These are phyloP conservation scores for Clepsis dumicolana DNA, from an alignment of 2,888 invertebrate species.

Conservation along the genomic window DNA sequence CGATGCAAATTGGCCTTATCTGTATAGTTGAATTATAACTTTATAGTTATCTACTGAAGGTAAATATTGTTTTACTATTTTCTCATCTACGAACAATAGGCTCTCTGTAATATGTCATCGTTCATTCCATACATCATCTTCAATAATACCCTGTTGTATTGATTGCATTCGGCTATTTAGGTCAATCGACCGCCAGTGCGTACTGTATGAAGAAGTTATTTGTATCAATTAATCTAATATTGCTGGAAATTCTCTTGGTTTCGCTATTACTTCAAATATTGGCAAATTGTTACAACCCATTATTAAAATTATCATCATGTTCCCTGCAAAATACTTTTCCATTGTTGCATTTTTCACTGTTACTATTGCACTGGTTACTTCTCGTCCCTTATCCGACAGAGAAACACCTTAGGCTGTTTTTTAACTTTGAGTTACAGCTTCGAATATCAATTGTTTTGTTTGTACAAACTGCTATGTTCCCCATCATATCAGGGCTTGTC, in stretches of 20 bases:
- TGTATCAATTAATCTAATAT: neutral
- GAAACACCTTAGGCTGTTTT: constrained; percentile 1
- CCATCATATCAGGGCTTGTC: constrained; percentile 9
- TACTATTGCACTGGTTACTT: constrained; percentile 14
- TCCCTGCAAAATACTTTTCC: no score
- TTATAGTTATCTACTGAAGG: no score
- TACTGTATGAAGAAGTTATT: constrained; percentile 3
- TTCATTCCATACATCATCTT: constrained; percentile 6
- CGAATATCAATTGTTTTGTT: constrained; percentile 27
- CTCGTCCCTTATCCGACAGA: constrained; percentile 1
- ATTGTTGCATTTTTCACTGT: no score
- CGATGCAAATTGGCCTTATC: no score
- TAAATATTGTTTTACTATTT: no score
- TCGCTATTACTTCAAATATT: neutral
- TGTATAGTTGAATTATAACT: no score
- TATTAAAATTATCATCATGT: no score
- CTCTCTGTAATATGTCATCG: neutral
- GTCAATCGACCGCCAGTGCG: constrained; percentile 28
- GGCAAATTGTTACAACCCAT: neutral
- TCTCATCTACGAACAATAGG: neutral
- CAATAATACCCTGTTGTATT: constrained; percentile 19
- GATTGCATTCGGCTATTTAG: constrained; percentile 34
- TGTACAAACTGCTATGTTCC: constrained; percentile 9
- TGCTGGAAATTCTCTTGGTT: neutral
- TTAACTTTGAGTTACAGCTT: neutral